Evolutionary conservation across 35 echinoderm and acorn worm genomes (phyloP).

Genomic region (Apostichopus californicus): DNA sequence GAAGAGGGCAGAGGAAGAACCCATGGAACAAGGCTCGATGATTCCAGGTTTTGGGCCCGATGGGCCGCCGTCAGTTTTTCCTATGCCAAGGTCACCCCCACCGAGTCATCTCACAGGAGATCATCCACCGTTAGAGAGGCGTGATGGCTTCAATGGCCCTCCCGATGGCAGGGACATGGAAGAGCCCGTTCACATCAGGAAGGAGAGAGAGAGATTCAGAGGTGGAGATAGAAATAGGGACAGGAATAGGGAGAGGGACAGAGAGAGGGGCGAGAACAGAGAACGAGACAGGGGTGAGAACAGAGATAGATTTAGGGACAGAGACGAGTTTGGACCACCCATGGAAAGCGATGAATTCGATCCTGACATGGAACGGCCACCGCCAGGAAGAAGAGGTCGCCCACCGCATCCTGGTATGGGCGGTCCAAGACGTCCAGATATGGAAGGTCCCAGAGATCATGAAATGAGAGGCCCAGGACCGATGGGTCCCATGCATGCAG

Average conservation of each 20-base stretch:
- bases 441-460: background rate
- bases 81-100: conserved; percentile 25
- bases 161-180: background rate
- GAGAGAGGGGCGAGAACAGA: background rate
- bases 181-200: background rate
- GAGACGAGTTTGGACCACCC: background rate
- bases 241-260: background rate
- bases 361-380: background rate
- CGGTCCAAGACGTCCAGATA: conserved; percentile 12
- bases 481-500: background rate
- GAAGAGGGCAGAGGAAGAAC: conserved; percentile 13
- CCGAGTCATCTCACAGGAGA: background rate
- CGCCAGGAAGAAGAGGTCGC: background rate
- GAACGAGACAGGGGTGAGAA: background rate
- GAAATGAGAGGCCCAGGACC: conserved; percentile 4
- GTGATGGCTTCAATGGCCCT: conserved; percentile 9
- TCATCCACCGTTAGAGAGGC: background rate
- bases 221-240: background rate
- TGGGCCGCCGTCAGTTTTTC: conserved; percentile 21
- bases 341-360: background rate
- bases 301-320: background rate
- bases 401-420: background rate
- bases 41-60: conserved; percentile 39
- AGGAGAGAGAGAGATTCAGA: conserved; percentile 12
- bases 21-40: conserved; percentile 22